Evolutionary conservation across 2,888 invertebrate species (phyloP).

Genomic region (Brachylomia viminalis): DNA sequence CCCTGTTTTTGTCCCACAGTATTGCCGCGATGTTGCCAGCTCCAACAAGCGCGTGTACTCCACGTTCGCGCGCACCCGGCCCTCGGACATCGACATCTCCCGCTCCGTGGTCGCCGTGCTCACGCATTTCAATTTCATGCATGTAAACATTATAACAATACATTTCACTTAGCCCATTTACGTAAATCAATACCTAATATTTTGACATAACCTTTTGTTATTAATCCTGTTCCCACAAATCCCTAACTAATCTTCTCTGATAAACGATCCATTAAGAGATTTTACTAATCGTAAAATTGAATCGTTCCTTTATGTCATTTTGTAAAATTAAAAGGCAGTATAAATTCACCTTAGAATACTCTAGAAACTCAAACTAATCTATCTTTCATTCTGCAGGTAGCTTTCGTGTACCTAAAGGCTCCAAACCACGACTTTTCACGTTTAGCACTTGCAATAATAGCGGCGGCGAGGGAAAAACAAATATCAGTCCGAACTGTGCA

Average conservation of each 20-base stretch:
- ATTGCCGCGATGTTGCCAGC: constrained; percentile 96
- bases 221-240: constrained; percentile 2
- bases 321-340: constrained; percentile 14
- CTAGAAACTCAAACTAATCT: constrained; percentile 31
- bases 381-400: constrained; percentile 90
- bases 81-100: constrained; percentile 98
- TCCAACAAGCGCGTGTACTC: constrained; percentile 97
- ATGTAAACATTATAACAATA: constrained; percentile 90
- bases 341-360: constrained; percentile 6
- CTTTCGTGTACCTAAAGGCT: constrained; percentile 95
- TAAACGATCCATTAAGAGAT: constrained; percentile 32
- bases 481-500: constrained; percentile 92
- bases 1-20: constrained; percentile 90
- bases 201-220: too few species aligned
- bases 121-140: constrained; percentile 96
- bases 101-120: constrained; percentile 97
- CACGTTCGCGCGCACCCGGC: constrained; percentile 97
- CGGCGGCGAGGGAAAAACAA: constrained; percentile 93
- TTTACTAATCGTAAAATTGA: constrained; percentile 50
- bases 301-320: constrained; percentile 29
- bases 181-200: not conserved
- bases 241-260: constrained; percentile 20
- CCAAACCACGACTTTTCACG: constrained; percentile 93
- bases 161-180: constrained; percentile 34
- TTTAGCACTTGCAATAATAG: constrained; percentile 94